Percentiles rank a stretch among this genome's conserved stretches.
Evolutionary conservation across 2,797 vertebrate species (phyloP).

Genomic region (Hypotaenidia okinawae): DNA sequence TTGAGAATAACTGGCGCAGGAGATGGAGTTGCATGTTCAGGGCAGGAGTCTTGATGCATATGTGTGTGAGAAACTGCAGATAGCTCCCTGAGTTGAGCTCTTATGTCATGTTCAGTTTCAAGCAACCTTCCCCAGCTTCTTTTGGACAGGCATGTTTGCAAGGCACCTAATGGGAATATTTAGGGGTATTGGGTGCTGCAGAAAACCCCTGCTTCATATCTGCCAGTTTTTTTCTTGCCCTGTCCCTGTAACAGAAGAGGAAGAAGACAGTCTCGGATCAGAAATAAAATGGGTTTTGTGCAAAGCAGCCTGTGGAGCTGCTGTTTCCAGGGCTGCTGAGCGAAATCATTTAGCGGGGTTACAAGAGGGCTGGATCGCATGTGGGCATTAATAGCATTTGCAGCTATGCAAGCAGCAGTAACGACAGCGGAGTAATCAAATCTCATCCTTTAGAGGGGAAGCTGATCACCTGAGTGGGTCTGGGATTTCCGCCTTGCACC

Average conservation of each 20-base stretch:
- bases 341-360: not conserved
- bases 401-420: constrained; percentile 27
- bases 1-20: not conserved
- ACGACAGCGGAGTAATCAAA: constrained; percentile 17
- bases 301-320: not conserved
- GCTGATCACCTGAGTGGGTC: constrained; percentile 13
- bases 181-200: not conserved
- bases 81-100: not conserved
- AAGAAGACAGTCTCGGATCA: not conserved
- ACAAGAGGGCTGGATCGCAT: not conserved
- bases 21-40: not conserved
- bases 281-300: not conserved
- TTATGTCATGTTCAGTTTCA: not conserved
- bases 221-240: not conserved
- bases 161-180: not conserved
- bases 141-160: not conserved
- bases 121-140: not conserved
- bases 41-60: not conserved
- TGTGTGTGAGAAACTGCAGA: not conserved
- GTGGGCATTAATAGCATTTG: constrained; percentile 24
- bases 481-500: constrained; percentile 15
- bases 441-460: not conserved
- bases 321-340: not conserved
- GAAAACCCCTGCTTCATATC: not conserved
- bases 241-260: not conserved